Conservation (phyloP, 2,888 invertebrate genomes). For the Patella ulyssiponensis region DNA sequence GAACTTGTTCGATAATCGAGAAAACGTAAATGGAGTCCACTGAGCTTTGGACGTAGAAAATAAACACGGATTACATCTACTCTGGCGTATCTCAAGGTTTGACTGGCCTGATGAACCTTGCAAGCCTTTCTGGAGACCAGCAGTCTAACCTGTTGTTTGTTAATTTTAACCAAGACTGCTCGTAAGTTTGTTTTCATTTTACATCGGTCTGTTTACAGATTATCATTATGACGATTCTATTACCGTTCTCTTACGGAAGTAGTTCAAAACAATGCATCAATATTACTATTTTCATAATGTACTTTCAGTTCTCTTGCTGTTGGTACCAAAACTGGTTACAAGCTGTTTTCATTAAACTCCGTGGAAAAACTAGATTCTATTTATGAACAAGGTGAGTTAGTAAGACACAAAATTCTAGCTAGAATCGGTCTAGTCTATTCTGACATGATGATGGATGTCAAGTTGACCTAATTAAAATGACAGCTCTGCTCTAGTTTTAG, state of each 20-base stretch:
- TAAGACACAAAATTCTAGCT: neutral
- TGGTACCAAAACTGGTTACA: constrained; percentile 91
- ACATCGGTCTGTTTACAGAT: constrained; percentile 28
- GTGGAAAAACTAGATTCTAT: constrained; percentile 89
- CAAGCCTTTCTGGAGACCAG: constrained; percentile 83
- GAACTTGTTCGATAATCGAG: too few species aligned
- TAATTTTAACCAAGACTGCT: constrained; percentile 97
- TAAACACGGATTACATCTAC: constrained; percentile 59
- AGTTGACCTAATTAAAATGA: too few species aligned
- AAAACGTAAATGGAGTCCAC: constrained; percentile 11
- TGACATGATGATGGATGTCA: too few species aligned
- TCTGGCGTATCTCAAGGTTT: constrained; percentile 69
- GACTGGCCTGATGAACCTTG: constrained; percentile 87
- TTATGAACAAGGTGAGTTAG: constrained; percentile 82
- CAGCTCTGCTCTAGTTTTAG: neutral
- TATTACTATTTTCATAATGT: neutral
- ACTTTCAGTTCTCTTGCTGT: constrained; percentile 84
- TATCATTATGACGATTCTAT: too few species aligned
- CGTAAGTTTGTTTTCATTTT: constrained; percentile 81
- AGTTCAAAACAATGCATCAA: neutral
- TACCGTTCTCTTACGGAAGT: too few species aligned
- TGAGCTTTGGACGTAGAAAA: constrained; percentile 18
- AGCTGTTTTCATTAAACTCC: constrained; percentile 85
- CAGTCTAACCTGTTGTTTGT: constrained; percentile 86
- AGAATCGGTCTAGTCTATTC: neutral